Evolutionary conservation across 1,140 invertebrate species (phyloP), one percentile per base, ranked within the genome.

Genomic region (Bacillus rossius): DNA sequence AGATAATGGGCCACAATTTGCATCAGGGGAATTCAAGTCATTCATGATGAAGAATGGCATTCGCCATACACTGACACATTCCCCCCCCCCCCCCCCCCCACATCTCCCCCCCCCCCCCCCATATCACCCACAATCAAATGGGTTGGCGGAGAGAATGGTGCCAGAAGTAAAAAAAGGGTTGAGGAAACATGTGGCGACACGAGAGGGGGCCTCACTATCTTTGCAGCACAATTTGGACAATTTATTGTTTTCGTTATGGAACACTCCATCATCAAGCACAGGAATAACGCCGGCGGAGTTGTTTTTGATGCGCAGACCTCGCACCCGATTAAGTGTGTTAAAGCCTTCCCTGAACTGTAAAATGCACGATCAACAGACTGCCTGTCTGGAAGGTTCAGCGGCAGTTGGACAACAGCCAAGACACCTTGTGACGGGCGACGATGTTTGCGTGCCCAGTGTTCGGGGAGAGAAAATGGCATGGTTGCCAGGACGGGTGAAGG

Each of bases 1-100:
- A 8, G 50, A 58, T 22, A 58, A 55, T 55, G 34, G 56, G 20
- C 56, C 56, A 17, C 50, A 34, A 7, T 58, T 58, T 55, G 48
- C 22, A 37, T 58, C 23, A n/a, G 10, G 8, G 19, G 8, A 4
- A 2, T 40, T 38, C n/a, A 34, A 23, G 2, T 20, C 23, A 20
- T 58, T 29, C 41, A 26, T 47, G 23, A 40, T 13, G 14, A 8
- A 37, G 14, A 34, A 5, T 17, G 43, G 47, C 14, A 58, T 58
- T 5, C 10, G 22, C 38, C 16, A 38, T 23, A 25, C 19, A 7
- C 22, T 52, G 13, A 26, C 47, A n/a, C n/a, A n/a, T n/a, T n/a
- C n/a, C n/a, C n/a, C n/a, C n/a, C n/a, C n/a, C n/a, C n/a, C n/a
- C n/a, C n/a, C n/a, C n/a, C n/a, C n/a, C n/a, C n/a, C n/a, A n/a